Evolutionary conservation across 2,113 vertebrate genomes (phyloP).

Genomic region (Orientallactaga bullata): DNA sequence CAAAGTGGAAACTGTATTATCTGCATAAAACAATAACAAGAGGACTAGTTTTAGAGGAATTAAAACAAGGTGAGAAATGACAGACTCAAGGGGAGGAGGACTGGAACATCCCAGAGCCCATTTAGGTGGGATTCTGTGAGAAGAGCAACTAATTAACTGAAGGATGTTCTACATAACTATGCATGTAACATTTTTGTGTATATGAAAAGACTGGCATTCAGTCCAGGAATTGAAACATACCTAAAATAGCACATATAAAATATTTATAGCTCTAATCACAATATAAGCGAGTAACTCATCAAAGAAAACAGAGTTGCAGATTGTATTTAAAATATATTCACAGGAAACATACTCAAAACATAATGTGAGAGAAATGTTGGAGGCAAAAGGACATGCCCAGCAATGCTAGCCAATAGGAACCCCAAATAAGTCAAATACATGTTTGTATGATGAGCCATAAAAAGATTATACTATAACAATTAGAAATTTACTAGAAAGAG

Average conservation of each 20-base stretch:
- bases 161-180: not conserved
- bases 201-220: not conserved
- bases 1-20: not conserved
- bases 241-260: not conserved
- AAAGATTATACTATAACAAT: not conserved
- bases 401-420: not conserved
- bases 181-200: not conserved
- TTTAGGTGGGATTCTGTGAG: not conserved
- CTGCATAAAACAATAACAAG: not conserved
- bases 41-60: not conserved
- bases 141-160: not conserved
- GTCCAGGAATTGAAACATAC: not conserved
- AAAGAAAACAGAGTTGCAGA: not conserved
- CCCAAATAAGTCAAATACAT: not conserved
- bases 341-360: not conserved
- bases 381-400: not conserved
- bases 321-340: slow-evolving; percentile 10
- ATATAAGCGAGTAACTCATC: not conserved
- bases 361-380: not conserved
- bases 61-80: not conserved
- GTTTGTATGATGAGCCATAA: not conserved
- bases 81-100: not conserved
- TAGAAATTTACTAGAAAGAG: not conserved
- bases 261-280: not conserved
- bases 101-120: not conserved